These are phyloP conservation scores for Planiliza haematocheilus DNA, from an alignment of 2,113 vertebrate species.

Conservation along the genomic window DNA sequence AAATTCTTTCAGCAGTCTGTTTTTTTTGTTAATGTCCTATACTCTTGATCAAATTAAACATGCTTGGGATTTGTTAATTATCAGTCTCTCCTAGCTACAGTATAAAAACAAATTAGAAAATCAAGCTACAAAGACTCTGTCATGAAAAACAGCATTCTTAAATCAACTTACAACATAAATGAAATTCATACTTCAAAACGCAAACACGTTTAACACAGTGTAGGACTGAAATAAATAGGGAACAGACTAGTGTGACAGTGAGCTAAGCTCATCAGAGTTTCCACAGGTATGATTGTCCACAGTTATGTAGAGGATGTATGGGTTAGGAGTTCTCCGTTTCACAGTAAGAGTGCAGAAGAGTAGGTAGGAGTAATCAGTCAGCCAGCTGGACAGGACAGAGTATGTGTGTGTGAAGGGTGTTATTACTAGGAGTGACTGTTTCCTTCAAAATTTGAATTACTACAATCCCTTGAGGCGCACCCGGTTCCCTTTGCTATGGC, in stretches of 20 bases:
- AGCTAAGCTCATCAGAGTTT: conserved; percentile 56
- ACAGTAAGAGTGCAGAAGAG: conserved; percentile 62
- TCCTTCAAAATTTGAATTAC: conserved; percentile 59
- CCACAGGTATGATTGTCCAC: conserved; percentile 70
- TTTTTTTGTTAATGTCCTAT: conserved; percentile 43
- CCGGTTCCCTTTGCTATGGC: conserved; percentile 46
- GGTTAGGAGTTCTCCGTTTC: conserved; percentile 59
- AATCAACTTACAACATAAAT: conserved; percentile 46
- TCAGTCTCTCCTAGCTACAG: conserved; percentile 37
- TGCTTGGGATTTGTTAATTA: conserved; percentile 46
- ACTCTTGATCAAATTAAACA: conserved; percentile 58
- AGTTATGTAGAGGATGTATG: conserved; percentile 44
- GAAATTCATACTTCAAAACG: conserved; percentile 37
- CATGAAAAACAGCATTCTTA: conserved; percentile 64
- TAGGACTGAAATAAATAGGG: conserved; percentile 58
- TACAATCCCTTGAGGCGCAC: conserved; percentile 63
- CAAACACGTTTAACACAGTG: conserved; percentile 51
- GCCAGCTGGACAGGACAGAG: conserved; percentile 39
- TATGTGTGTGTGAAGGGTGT: conserved; percentile 38
- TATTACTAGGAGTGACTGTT: conserved; percentile 66
- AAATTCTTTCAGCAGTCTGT: conserved; percentile 29
- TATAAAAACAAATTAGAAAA: conserved; percentile 69
- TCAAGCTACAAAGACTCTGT: conserved; percentile 48
- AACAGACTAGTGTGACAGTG: conserved; percentile 34
- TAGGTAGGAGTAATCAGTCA: conserved; percentile 55